Conservation (phyloP, 1,140 invertebrate species). For the Drosophila serrata region DNA sequence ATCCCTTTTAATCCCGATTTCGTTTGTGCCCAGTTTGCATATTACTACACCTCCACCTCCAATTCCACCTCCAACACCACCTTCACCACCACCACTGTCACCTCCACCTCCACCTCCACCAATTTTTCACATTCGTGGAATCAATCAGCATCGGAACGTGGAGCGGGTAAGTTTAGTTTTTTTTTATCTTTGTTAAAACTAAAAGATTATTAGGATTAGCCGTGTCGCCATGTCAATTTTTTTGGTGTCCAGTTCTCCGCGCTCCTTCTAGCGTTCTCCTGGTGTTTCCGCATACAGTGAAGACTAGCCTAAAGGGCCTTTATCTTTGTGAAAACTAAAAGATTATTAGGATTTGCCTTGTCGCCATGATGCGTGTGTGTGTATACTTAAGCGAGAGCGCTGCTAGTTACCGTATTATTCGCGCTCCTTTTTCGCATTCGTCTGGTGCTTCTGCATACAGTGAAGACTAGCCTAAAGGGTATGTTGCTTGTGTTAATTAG, state of each 20-base stretch:
- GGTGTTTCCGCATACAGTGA: too few species aligned
- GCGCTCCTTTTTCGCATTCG: conserved; percentile 12
- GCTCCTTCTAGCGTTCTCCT: too few species aligned
- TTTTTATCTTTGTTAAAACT: conserved; percentile 49
- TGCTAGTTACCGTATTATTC: conserved; percentile 15
- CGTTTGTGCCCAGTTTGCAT: conserved; percentile 36
- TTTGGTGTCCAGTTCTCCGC: too few species aligned
- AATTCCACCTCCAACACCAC: not conserved
- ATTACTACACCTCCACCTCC: not conserved
- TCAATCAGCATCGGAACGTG: conserved; percentile 27
- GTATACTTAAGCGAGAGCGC: not conserved
- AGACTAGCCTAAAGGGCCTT: too few species aligned
- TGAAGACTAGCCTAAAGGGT: not conserved
- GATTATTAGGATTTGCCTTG: conserved; percentile 56
- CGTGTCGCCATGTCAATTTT: conserved; percentile 26
- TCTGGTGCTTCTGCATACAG: conserved; percentile 23
- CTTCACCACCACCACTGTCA: not conserved
- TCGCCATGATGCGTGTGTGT: conserved; percentile 2
- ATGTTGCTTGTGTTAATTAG: too few species aligned
- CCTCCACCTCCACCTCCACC: not conserved
- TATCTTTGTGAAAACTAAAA: conserved; percentile 52
- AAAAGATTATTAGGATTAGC: conserved; percentile 58
- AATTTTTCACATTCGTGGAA: conserved; percentile 10
- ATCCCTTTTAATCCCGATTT: conserved; percentile 22
- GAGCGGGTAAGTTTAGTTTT: not conserved